Conservation (phyloP, 2,888 invertebrate genomes). For the Terebella lapidaria region DNA sequence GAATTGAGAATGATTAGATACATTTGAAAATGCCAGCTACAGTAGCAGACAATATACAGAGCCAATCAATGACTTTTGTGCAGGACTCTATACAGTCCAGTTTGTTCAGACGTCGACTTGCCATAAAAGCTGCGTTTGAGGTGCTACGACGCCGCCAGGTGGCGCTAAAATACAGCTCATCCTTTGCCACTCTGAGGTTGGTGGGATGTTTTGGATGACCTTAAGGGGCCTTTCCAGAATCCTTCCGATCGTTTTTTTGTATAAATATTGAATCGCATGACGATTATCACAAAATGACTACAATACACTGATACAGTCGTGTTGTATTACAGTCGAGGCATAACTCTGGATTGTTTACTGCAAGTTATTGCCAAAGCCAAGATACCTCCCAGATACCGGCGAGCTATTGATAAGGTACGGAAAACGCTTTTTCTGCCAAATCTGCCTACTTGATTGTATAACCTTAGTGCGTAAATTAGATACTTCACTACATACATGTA, state of each 20-base stretch:
- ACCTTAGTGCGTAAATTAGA: no score
- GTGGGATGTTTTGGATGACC: conserved; percentile 10
- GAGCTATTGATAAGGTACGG: neutral
- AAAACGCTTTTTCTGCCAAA: neutral
- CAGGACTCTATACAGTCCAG: conserved; percentile 48
- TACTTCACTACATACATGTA: neutral
- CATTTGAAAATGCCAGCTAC: no score
- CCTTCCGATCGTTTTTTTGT: no score
- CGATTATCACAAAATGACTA: no score
- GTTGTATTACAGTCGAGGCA: neutral
- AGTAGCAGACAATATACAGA: no score
- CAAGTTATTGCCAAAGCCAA: neutral
- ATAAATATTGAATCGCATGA: no score
- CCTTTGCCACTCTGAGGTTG: conserved; percentile 7
- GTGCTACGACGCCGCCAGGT: neutral
- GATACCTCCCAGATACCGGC: neutral
- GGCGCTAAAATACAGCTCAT: conserved; percentile 10
- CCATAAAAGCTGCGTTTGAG: conserved; percentile 45
- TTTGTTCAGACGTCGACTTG: conserved; percentile 42
- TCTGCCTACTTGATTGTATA: no score
- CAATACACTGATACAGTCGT: no score
- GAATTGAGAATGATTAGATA: no score
- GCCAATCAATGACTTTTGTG: no score
- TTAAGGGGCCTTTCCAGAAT: neutral
- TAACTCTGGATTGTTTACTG: neutral